Base-by-base conservation (phyloP, 2,797 vertebrate genomes). In the Martes flavigula region DNA sequence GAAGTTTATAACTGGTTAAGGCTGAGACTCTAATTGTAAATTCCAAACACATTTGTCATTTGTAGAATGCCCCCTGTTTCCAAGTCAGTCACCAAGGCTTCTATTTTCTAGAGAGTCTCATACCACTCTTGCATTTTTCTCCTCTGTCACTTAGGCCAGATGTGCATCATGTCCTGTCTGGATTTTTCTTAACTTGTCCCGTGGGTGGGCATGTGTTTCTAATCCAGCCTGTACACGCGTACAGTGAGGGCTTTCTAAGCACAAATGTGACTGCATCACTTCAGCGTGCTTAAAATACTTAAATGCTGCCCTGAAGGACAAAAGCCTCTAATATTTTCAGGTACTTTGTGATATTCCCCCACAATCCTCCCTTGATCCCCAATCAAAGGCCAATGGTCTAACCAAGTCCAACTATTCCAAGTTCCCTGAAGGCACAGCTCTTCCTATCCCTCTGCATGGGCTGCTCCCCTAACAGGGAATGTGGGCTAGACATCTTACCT, bases 21-120 rank as follows among this genome's bases (percentile, higher is more conserved):
- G 27, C 40, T 72, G 11, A 96, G 30, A 90, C 87, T 97, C 40
- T 72, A 75, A 87, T 62, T 88, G 72, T 73, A 90, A 48, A 87
- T 93, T 96, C 70, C 32, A 43, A 85, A 93, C 8, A 91, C 6
- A 48, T 38, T 86, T 25, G 48, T 86, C 40, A 91, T 68, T 90
- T 94, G 64, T 48, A 94, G 72, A 86, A 70, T 87, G 40, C 5
- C 15, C 40, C 73, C 81, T 66, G 0, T 32, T 91, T 96, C 81
- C 38, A 23, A 35, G 23, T 81, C 6, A 72, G n/a, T 93, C 73
- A 58, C 60, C 30, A 92, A 91, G 17, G 18, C 18, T 35, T 91
- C 90, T 84, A 40, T 21, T 20, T 79, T 51, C 35, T 79, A 68
- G 77, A 73, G 27, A 73, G 56, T 38, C 73, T n/a, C 77, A 85